These are phyloP conservation scores for Drosophila funebris DNA, from an alignment of 1,140 invertebrate species.

Conservation along the genomic window DNA sequence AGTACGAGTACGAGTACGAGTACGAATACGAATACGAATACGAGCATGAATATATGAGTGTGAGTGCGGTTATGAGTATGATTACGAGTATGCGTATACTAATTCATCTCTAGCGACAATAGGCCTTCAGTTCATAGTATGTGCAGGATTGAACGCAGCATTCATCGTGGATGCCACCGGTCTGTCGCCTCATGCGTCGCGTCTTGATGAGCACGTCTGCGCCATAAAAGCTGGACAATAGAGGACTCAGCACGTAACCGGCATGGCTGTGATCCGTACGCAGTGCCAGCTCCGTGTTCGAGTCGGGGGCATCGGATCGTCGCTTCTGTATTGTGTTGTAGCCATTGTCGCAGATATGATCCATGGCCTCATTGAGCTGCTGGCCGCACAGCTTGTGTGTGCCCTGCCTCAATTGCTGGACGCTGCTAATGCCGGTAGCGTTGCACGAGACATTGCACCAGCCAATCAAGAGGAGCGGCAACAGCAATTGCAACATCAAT, in stretches of 20 bases:
- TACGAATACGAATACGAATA: slow-evolving; percentile 27
- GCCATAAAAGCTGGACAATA: slow-evolving; percentile 58
- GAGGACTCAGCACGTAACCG: slow-evolving; percentile 35
- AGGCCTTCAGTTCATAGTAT: slow-evolving; percentile 55
- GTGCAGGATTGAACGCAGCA: slow-evolving; percentile 61
- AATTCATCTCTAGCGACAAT: slow-evolving; percentile 45
- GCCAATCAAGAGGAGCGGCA: slow-evolving; percentile 32
- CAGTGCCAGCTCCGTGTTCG: background rate
- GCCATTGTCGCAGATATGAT: slow-evolving; percentile 54
- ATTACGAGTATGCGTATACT: background rate
- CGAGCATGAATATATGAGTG: background rate
- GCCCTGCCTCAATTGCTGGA: slow-evolving; percentile 49
- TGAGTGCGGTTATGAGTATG: slow-evolving; percentile 5
- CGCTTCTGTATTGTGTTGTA: slow-evolving; percentile 46
- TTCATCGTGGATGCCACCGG: slow-evolving; percentile 59
- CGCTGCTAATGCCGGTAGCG: background rate
- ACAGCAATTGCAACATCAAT: background rate
- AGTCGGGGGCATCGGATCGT: background rate
- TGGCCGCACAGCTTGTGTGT: slow-evolving; percentile 65
- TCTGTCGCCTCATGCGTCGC: slow-evolving; percentile 50
- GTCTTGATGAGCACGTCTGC: slow-evolving; percentile 56
- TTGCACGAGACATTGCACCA: slow-evolving; percentile 4
- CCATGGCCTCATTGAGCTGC: slow-evolving; percentile 57
- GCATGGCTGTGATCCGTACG: background rate
- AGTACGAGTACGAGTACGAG: slow-evolving; percentile 18